These are phyloP conservation scores for Petrolisthes cinctipes DNA, from an alignment of 2,888 invertebrate species.

Conservation along the genomic window DNA sequence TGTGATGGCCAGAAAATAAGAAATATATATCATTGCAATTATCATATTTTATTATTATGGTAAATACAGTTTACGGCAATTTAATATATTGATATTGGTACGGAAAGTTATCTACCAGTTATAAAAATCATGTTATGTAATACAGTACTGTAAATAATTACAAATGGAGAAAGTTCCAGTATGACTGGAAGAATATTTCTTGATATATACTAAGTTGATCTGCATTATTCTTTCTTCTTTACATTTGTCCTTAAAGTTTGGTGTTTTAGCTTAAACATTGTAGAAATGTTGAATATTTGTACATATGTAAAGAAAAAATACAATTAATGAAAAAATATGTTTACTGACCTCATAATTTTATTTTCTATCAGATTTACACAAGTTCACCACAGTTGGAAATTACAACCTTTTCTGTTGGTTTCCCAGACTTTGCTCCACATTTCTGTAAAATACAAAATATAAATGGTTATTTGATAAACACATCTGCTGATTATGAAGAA, in stretches of 20 bases:
- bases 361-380: not conserved
- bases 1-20: no score
- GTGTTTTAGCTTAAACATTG: constrained; percentile 25
- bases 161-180: not conserved
- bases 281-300: constrained; percentile 50
- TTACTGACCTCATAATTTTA: not conserved
- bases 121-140: no score
- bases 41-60: no score
- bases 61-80: no score
- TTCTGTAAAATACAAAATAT: constrained; percentile 70
- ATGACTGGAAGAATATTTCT: constrained; percentile 19
- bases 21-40: no score
- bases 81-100: no score
- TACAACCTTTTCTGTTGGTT: constrained; percentile 82
- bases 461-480: constrained; percentile 2
- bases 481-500: not conserved
- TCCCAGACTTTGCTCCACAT: constrained; percentile 84
- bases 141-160: no score
- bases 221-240: constrained; percentile 33
- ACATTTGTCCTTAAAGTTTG: constrained; percentile 42
- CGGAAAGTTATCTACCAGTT: no score
- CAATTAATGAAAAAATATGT: constrained; percentile 5
- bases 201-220: constrained; percentile 3
- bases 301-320: constrained; percentile 51
- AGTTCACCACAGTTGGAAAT: constrained; percentile 90